phyloP scores from a whole-genome alignment of 2,888 invertebrate species.

The Phania funesta region DNA sequence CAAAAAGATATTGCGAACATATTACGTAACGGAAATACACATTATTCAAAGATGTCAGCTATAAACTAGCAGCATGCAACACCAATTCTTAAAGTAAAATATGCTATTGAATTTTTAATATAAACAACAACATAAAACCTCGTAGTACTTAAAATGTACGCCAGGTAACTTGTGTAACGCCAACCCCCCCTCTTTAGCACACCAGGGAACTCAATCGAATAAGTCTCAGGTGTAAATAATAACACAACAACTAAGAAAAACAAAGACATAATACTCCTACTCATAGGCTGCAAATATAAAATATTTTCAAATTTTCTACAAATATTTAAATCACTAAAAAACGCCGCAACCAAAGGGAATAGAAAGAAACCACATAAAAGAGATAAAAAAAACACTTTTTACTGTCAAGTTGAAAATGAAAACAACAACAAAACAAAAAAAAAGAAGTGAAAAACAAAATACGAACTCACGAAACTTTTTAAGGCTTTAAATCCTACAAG shows the following conservation, averaged over 20 bases:
- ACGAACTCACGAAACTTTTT: constrained; percentile 48
- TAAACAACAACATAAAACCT: constrained; percentile 1
- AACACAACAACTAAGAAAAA: not conserved
- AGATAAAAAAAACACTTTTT: constrained; percentile 45
- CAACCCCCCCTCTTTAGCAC: not conserved
- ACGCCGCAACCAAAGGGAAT: not conserved
- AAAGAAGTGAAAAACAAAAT: constrained; percentile 14
- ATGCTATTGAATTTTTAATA: constrained; percentile 61
- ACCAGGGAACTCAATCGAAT: constrained; percentile 6
- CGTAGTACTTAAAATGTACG: constrained; percentile 22
- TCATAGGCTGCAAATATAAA: constrained; percentile 35
- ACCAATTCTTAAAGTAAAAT: constrained; percentile 8
- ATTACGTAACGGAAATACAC: constrained; percentile 39
- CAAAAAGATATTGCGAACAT: not conserved
- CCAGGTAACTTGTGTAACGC: not conserved
- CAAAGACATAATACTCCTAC: not conserved
- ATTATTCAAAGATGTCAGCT: constrained; percentile 54
- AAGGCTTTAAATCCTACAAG: constrained; percentile 53
- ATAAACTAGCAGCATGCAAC: not conserved
- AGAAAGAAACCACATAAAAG: not conserved
- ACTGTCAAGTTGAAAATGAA: constrained; percentile 52
- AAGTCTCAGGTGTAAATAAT: constrained; percentile 64
- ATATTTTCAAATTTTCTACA: not conserved
- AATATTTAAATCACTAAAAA: constrained; percentile 4
- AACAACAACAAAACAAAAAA: constrained; percentile 21